Evolutionary conservation across 2,113 vertebrate genomes (phyloP), one percentile per base, ranked within the genome.

Genomic region (Ptychochromis oligacanthus): DNA sequence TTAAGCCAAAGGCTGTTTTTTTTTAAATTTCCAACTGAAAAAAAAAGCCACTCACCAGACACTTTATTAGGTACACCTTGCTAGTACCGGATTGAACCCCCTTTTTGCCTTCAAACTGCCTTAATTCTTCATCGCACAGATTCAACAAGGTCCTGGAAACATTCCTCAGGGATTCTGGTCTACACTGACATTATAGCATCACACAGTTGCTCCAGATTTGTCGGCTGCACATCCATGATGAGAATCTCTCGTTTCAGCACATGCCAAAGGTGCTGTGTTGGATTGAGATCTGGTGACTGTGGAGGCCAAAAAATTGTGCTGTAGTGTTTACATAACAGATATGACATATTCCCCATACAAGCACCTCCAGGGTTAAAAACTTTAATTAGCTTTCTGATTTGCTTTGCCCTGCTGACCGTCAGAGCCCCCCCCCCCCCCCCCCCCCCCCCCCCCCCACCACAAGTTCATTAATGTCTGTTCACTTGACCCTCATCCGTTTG

Each of bases 331-430:
- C 67, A 72, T 72, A 34, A 72, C 26, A 72, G 26, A 72, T 6
- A 36, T 36, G 36, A 36, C 46, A 31, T 26, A 52, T 72, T 52
- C 67, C 26, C 67, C 46, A 72, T 72, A 52, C 6, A 72, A 34
- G 67, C 46, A 72, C 46, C 67, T 34, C 17, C 43, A 5, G 67
- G 46, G 26, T 72, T 54, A 20, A 72, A 72, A 26, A 72, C 26
- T 54, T 54, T 72, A 72, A 72, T 72, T n/a, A 31, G 67, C 46
- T 72, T 72, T 72, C 67, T 72, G 67, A 72, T 54, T 72, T 54
- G 46, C 28, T 72, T 54, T 72, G 46, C 46, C 46, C 49, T 54
- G 67, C 26, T 54, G 67, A 54, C 26, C 17, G 28, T 31, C 43
- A 52, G 31, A 72, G 65, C 6, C 67, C 46, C 49, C 26, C 6